Evolutionary conservation across 2,888 invertebrate genomes (phyloP).

Genomic region (Torymus auratus): DNA sequence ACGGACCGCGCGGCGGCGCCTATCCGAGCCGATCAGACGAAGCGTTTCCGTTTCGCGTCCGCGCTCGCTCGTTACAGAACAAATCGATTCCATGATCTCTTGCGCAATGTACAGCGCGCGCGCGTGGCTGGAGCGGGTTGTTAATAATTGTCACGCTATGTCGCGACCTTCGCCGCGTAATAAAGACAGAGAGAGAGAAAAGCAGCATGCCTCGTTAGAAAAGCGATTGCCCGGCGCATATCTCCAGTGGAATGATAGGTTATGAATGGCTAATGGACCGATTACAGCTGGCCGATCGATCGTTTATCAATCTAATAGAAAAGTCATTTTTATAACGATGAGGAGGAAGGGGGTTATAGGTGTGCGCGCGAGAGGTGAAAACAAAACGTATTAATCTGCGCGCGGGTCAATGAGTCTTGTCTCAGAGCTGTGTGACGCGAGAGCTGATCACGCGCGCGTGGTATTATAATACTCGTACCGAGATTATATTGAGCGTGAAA

Average conservation of each 20-base stretch:
- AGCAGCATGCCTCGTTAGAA: conserved; percentile 26
- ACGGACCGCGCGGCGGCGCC: no score
- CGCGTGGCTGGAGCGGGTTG: not conserved
- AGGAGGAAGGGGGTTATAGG: no score
- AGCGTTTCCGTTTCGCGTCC: conserved; percentile 37
- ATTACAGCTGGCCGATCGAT: conserved; percentile 27
- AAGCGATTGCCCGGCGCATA: conserved; percentile 3
- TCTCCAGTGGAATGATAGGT: conserved; percentile 15
- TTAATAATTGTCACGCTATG: conserved; percentile 52
- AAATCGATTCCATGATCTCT: conserved; percentile 50
- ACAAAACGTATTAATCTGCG: conserved; percentile 9
- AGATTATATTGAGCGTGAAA: no score
- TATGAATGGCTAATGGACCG: conserved; percentile 36
- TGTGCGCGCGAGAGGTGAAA: not conserved
- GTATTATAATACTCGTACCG: no score
- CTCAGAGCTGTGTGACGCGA: no score
- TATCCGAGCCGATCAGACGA: conserved; percentile 1
- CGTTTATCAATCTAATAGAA: conserved; percentile 26
- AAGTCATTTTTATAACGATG: not conserved
- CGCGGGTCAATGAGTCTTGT: no score
- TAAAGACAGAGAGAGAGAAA: conserved; percentile 24
- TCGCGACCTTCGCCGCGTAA: conserved; percentile 31
- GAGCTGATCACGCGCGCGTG: no score
- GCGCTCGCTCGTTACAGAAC: conserved; percentile 35
- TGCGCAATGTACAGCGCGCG: conserved; percentile 5